phyloP scores from a whole-genome alignment of 2,888 invertebrate species.

The Pollenia angustigena region DNA sequence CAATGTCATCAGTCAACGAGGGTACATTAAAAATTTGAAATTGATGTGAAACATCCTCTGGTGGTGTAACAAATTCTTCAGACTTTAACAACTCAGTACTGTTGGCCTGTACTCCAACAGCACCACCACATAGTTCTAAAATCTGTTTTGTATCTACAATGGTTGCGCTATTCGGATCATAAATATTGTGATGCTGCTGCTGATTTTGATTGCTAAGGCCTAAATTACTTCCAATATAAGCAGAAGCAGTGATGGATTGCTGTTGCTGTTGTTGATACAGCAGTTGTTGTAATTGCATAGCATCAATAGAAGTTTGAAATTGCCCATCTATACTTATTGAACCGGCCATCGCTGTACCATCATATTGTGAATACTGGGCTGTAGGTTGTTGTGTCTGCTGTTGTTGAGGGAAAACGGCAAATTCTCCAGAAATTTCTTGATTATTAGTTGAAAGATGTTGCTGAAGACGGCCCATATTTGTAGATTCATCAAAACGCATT shows the following conservation, averaged over 20 bases:
- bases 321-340: conserved; percentile 61
- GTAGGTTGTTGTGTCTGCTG: conserved; percentile 46
- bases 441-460: conserved; percentile 51
- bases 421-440: conserved; percentile 72
- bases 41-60: conserved; percentile 74
- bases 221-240: conserved; percentile 56
- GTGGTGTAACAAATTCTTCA: conserved; percentile 61
- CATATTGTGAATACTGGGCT: conserved; percentile 69
- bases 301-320: conserved; percentile 78
- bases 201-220: conserved; percentile 75
- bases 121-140: conserved; percentile 71
- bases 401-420: conserved; percentile 75
- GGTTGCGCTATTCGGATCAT: conserved; percentile 49
- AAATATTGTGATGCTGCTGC: conserved; percentile 73
- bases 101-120: conserved; percentile 62
- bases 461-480: conserved; percentile 37
- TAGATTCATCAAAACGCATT: conserved; percentile 79
- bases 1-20: conserved; percentile 79
- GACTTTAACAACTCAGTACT: conserved; percentile 56
- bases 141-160: conserved; percentile 74
- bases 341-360: conserved; percentile 44
- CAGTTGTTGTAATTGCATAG: conserved; percentile 80
- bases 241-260: conserved; percentile 73
- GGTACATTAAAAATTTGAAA: conserved; percentile 80
- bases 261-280: conserved; percentile 79